phyloP scores from a whole-genome alignment of 2,888 invertebrate species.

The Nasonia oneida region DNA sequence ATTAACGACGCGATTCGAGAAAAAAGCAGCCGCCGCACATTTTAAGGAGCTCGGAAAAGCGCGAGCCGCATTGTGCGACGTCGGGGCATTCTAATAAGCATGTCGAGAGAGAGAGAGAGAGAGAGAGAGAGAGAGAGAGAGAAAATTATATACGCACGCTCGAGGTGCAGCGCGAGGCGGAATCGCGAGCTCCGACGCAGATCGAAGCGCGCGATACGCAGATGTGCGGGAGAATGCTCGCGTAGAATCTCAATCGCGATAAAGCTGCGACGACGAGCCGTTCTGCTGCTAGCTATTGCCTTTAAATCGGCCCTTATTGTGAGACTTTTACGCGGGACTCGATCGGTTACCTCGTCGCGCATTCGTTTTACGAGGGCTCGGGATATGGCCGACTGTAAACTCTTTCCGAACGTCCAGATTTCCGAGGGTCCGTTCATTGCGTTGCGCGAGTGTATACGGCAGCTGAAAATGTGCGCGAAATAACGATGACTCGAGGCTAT shows the following conservation, averaged over 20 bases:
- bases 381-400: not conserved
- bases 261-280: not conserved
- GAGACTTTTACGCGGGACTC: not conserved
- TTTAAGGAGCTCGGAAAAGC: conserved; percentile 6
- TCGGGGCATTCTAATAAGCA: conserved; percentile 46
- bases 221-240: conserved; percentile 1
- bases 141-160: conserved; percentile 19
- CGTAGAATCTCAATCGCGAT: conserved; percentile 49
- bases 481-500: not conserved
- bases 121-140: not conserved
- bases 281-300: not conserved
- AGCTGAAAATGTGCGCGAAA: not conserved
- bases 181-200: not conserved
- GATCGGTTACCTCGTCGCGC: not conserved
- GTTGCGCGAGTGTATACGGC: not conserved
- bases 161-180: not conserved
- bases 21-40: not conserved
- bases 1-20: not conserved
- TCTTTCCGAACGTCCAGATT: not conserved
- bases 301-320: conserved; percentile 20
- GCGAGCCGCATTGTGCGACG: conserved; percentile 14
- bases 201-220: conserved; percentile 35
- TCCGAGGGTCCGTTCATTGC: too few relatives aligned
- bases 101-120: too few relatives aligned
- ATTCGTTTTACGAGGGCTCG: not conserved